Conservation (phyloP, 2,797 vertebrate species). For the Taenioides sp. region DNA sequence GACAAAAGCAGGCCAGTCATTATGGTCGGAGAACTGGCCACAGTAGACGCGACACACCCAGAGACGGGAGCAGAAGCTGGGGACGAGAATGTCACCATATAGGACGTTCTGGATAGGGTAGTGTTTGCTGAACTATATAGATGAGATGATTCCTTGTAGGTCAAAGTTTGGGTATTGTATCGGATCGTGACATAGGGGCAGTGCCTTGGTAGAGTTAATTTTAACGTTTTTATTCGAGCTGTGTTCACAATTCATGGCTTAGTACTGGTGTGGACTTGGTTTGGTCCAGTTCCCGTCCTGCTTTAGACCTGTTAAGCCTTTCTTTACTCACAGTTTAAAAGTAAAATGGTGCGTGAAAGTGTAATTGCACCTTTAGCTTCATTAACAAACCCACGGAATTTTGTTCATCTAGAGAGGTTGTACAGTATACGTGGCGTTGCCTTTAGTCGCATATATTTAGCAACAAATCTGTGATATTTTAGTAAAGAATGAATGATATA, state of each 20-base stretch:
- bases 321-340: neutral
- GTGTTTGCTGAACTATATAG: neutral
- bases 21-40: slow-evolving; percentile 73
- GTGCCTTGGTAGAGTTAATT: neutral
- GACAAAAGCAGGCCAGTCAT: slow-evolving; percentile 77
- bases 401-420: neutral
- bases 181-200: neutral
- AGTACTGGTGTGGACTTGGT: neutral
- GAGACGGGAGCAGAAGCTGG: slow-evolving; percentile 42
- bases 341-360: neutral
- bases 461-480: too few species aligned
- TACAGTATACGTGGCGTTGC: neutral
- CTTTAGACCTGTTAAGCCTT: neutral
- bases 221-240: too few species aligned
- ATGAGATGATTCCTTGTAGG: neutral
- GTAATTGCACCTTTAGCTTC: neutral
- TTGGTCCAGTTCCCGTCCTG: neutral
- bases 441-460: too few species aligned
- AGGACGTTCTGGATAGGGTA: neutral
- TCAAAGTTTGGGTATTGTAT: neutral
- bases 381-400: neutral
- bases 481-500: too few species aligned
- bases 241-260: too few species aligned
- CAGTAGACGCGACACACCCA: slow-evolving; percentile 75
- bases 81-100: slow-evolving; percentile 17